Evolutionary conservation across 2,113 vertebrate species (phyloP).

Genomic region (Carollia perspicillata): DNA sequence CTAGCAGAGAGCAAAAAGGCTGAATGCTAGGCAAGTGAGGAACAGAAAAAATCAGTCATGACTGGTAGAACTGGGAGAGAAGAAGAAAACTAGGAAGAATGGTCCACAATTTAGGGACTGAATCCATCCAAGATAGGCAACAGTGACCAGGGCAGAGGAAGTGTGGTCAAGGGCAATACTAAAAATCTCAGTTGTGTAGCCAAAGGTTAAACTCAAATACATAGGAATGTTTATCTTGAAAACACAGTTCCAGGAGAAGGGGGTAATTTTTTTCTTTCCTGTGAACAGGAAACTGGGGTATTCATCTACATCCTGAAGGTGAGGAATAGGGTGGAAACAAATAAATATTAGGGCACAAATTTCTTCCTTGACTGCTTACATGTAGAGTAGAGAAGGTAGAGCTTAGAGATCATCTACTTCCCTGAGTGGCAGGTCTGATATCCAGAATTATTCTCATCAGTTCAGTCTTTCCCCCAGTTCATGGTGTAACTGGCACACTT

Average conservation of each 20-base stretch:
- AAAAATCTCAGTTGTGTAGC: background rate
- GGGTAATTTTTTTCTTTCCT: background rate
- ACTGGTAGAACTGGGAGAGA: background rate
- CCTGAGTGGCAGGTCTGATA: background rate
- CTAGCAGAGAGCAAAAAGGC: background rate
- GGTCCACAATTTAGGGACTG: accelerated
- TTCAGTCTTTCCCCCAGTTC: background rate
- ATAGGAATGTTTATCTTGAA: background rate
- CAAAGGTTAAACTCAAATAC: background rate
- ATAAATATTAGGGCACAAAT: background rate
- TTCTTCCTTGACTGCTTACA: background rate
- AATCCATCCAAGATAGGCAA: background rate
- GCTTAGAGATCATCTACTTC: background rate
- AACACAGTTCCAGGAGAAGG: background rate
- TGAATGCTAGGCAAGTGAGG: background rate
- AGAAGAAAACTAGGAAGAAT: background rate
- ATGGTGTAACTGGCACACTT: background rate
- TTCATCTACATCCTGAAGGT: background rate
- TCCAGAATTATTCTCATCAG: background rate
- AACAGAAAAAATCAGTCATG: background rate
- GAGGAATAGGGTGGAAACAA: background rate
- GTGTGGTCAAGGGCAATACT: too few relatives aligned
- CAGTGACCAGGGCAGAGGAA: background rate
- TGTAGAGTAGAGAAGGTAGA: background rate
- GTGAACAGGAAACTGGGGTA: background rate